Percentiles rank a stretch among this genome's conserved stretches.
These are phyloP conservation scores for Coptodon bakossiorum DNA, from an alignment of 2,113 vertebrate genomes.

Conservation along the genomic window DNA sequence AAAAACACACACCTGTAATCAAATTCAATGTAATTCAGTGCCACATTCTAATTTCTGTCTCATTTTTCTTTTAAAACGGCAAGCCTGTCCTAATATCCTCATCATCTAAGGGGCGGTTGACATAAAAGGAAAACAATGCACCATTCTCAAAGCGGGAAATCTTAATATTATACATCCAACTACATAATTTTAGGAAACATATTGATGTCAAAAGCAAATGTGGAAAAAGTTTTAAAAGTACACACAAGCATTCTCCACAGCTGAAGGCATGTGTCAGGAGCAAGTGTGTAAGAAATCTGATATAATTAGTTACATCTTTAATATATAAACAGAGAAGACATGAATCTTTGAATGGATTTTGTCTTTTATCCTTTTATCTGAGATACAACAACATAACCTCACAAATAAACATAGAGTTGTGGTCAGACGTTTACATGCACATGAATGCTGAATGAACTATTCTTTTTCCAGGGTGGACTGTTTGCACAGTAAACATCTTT, in stretches of 20 bases:
- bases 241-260: not conserved
- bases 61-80: not conserved
- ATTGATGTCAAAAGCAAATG: not conserved
- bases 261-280: not conserved
- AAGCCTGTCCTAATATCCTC: not conserved
- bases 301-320: not conserved
- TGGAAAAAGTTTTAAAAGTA: not conserved
- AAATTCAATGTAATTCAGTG: not conserved
- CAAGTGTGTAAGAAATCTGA: not conserved
- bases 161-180: not conserved
- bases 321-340: not conserved
- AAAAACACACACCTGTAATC: not conserved
- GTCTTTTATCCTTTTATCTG: not conserved
- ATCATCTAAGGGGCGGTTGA: not conserved
- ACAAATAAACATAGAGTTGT: not conserved
- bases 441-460: too few species aligned
- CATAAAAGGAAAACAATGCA: not conserved
- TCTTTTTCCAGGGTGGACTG: too few species aligned
- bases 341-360: not conserved
- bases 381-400: not conserved
- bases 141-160: not conserved
- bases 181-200: not conserved
- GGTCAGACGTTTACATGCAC: not conserved
- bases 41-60: not conserved
- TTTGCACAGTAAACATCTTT: too few species aligned